A percentile compares a stretch with the other conserved stretches of the same genome.
These are phyloP conservation scores for Scaptomyza reducta DNA, from an alignment of 2,888 invertebrate species.

Conservation along the genomic window DNA sequence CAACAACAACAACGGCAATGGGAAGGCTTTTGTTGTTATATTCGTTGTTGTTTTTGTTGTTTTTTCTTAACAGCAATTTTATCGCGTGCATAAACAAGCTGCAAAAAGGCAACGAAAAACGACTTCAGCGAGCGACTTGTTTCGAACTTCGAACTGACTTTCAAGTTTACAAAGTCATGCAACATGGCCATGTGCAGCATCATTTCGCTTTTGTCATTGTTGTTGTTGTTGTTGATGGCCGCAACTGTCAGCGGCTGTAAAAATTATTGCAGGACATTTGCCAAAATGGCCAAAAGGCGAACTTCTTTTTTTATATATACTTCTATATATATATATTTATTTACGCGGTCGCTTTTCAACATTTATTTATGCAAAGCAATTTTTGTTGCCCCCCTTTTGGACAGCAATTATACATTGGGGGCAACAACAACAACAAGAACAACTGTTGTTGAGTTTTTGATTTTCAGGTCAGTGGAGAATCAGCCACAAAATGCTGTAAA, in stretches of 20 bases:
- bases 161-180: constrained; percentile 76
- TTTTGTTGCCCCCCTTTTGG: constrained; percentile 26
- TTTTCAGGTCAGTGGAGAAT: constrained; percentile 60
- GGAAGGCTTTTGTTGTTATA: constrained; percentile 69
- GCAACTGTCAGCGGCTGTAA: constrained; percentile 61
- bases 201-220: constrained; percentile 37
- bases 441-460: not conserved
- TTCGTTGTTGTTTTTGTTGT: constrained; percentile 13
- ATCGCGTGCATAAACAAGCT: constrained; percentile 76
- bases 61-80: constrained; percentile 65
- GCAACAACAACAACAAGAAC: constrained; percentile 11
- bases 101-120: constrained; percentile 26
- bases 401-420: constrained; percentile 47
- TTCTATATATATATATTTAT: constrained; percentile 40
- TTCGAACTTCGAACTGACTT: constrained; percentile 66
- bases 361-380: constrained; percentile 57
- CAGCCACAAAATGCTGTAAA: constrained; percentile 33
- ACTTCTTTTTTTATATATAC: constrained; percentile 33
- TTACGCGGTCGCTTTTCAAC: constrained; percentile 39
- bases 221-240: constrained; percentile 20
- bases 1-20: constrained; percentile 45
- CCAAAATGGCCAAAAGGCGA: constrained; percentile 64
- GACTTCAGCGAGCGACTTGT: constrained; percentile 35
- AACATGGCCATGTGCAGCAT: constrained; percentile 71
- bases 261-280: constrained; percentile 76